These are phyloP conservation scores for Apteryx mantelli DNA, from an alignment of 2,113 vertebrate genomes.

Conservation along the genomic window DNA sequence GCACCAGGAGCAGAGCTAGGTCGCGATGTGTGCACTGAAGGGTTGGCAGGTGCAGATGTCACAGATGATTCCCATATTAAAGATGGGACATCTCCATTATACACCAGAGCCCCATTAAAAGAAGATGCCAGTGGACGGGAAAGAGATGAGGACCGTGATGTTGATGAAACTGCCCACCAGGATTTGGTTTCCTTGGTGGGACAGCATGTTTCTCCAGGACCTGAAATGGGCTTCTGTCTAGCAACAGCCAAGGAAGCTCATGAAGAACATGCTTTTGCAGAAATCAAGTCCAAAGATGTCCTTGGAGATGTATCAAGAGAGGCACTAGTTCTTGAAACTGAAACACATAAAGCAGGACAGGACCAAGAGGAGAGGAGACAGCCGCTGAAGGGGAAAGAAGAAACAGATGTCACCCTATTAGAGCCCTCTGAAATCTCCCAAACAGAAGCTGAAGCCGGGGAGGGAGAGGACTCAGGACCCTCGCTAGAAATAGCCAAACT, in stretches of 20 bases:
- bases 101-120: neutral
- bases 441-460: slow-evolving; percentile 40
- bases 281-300: neutral
- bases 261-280: neutral
- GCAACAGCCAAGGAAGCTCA: neutral
- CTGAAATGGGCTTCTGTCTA: neutral
- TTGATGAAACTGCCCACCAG: slow-evolving; percentile 48
- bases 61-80: neutral
- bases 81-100: neutral
- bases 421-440: slow-evolving; percentile 43
- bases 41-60: neutral
- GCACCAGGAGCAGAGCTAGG: neutral
- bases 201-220: neutral
- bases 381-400: neutral
- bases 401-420: neutral
- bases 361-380: neutral
- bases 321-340: neutral
- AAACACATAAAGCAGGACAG: neutral
- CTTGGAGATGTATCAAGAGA: slow-evolving; percentile 12
- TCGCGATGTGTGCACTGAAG: accelerated
- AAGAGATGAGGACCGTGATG: slow-evolving; percentile 64
- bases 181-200: neutral
- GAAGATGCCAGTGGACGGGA: neutral
- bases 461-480: neutral
- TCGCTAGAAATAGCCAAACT: neutral